Percentiles rank a stretch among this genome's conserved stretches.
Evolutionary conservation across 2,888 invertebrate genomes (phyloP).

Genomic region (Odiellus spinosus): DNA sequence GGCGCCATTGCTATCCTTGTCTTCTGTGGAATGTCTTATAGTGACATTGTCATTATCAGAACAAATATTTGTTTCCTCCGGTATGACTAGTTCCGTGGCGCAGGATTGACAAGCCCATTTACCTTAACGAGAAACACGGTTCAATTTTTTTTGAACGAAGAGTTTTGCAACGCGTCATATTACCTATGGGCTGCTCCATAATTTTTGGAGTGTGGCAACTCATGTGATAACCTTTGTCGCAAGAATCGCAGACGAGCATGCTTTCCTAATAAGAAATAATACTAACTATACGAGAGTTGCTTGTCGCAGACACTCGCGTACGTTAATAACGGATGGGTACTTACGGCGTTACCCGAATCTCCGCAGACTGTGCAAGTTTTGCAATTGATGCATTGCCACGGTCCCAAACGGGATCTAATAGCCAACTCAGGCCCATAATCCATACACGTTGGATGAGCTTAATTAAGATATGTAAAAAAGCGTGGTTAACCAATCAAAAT

Average conservation of each 20-base stretch:
- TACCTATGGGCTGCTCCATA: constrained; percentile 30
- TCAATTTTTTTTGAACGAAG: too few species aligned
- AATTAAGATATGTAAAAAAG: constrained; percentile 11
- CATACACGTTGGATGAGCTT: constrained; percentile 38
- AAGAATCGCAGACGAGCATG: constrained; percentile 60
- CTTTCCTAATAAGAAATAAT: constrained; percentile 44
- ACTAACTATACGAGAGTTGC: too few species aligned
- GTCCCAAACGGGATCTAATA: constrained; percentile 27
- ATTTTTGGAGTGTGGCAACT: constrained; percentile 53
- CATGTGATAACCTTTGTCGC: constrained; percentile 70
- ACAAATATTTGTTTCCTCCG: too few species aligned
- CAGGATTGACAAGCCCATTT: constrained; percentile 1
- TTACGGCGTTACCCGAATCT: constrained; percentile 40
- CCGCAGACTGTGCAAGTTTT: constrained; percentile 69
- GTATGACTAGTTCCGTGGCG: neutral
- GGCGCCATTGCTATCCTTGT: too few species aligned
- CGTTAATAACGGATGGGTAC: too few species aligned
- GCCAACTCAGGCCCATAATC: constrained; percentile 33
- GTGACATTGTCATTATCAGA: too few species aligned
- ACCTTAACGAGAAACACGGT: too few species aligned
- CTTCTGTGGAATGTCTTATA: too few species aligned
- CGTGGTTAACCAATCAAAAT: too few species aligned
- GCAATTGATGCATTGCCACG: constrained; percentile 78
- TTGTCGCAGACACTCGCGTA: too few species aligned
- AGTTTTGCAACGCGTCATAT: too few species aligned